Evolutionary conservation across 2,797 vertebrate species (phyloP), one percentile per base, ranked within the genome.

Genomic region (Stomatorhinus walkeri): DNA sequence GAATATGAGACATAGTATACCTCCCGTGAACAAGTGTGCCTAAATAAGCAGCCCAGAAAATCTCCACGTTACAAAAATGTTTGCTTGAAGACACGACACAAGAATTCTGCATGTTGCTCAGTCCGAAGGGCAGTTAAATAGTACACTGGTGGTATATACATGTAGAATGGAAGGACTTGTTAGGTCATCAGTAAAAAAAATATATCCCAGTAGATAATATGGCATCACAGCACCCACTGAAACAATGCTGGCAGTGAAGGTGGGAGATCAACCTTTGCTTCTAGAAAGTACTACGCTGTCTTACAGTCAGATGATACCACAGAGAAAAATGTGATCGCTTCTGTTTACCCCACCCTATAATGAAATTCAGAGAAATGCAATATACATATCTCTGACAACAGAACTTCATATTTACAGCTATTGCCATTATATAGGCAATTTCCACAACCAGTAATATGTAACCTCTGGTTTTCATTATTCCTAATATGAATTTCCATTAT

Each of bases 41-140:
- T 54, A 52, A 56, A 24, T 52, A 22, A n/a, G 46, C 28, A 40
- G 32, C 16, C 32, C 4, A 43, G 22, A 64, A 85, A 91, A 85
- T 88, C 88, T 87, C 24, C 83, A 32, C 22, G 89, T 89, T 68
- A 46, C n/a, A 91, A 46, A 40, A 61, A 85, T 86, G 85, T 90
- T 24, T 86, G 88, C 86, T 90, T 85, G 86, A 43, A 83, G 88
- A 64, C 72, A 49, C 16, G 14, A 4, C 85, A 22, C 2, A 43
- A 5, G 10, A 89, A 46, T 46, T 87, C 14, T 51, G 56, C 84
- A 48, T 59, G 51, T 79, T 56, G 43, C 10, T 40, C 64, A 52
- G 14, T 86, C 43, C 10, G n/a, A 79, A 56, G 32, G 51, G 6
- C 64, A 68, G 32, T 54, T 87, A 14, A 76, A 89, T 79, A 8